Evolutionary conservation across 2,113 vertebrate species (phyloP).

Genomic region (Enhydra lutris): DNA sequence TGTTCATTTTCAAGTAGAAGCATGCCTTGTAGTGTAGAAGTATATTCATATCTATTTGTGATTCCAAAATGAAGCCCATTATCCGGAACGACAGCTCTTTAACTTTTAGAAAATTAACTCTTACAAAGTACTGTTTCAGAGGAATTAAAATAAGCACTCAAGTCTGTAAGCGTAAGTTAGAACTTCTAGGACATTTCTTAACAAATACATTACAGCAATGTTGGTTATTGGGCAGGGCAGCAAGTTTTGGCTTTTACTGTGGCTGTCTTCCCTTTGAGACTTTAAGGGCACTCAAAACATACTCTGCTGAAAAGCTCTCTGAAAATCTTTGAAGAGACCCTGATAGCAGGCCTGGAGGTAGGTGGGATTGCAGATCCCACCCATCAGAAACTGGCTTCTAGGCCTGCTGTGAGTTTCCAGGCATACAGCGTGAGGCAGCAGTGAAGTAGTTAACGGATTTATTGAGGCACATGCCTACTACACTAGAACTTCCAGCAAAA

Average conservation of each 20-base stretch:
- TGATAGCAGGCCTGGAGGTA: not conserved
- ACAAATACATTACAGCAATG: not conserved
- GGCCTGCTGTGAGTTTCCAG: not conserved
- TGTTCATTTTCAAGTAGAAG: constrained; percentile 59
- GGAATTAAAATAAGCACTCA: not conserved
- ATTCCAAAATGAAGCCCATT: constrained; percentile 21
- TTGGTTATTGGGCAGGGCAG: not conserved
- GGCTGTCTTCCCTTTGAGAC: not conserved
- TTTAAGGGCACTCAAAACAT: not conserved
- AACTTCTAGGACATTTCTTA: not conserved
- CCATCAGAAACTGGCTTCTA: not conserved
- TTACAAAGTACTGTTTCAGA: constrained; percentile 17
- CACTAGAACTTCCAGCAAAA: not conserved
- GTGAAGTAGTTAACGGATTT: not conserved
- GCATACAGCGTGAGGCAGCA: not conserved
- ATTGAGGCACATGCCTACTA: not conserved
- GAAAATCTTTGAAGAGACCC: not conserved
- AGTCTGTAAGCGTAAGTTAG: not conserved
- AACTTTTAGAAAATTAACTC: constrained; percentile 57
- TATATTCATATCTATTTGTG: not conserved
- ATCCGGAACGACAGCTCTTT: constrained; percentile 18
- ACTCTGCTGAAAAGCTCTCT: constrained; percentile 12
- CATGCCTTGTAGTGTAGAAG: constrained; percentile 44
- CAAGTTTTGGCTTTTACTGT: not conserved
- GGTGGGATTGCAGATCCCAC: not conserved